phyloP scores from a whole-genome alignment of 1,140 invertebrate species.

The Drosophila kepulauana region DNA sequence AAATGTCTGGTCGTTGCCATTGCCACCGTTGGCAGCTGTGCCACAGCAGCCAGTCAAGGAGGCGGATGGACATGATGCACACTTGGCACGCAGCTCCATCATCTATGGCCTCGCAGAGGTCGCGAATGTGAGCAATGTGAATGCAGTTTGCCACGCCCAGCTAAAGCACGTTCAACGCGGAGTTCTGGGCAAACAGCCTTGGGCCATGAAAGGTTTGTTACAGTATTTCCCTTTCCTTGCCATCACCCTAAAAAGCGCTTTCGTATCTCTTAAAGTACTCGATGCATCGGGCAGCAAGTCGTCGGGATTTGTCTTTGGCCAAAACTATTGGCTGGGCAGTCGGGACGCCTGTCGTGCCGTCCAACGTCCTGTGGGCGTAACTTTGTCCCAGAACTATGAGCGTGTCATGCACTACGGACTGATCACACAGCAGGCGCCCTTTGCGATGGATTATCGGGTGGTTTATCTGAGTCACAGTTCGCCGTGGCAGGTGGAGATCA shows the following conservation, averaged over 20 bases:
- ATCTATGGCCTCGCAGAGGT: constrained; percentile 71
- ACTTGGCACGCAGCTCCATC: constrained; percentile 61
- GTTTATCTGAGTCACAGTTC: constrained; percentile 78
- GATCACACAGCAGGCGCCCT: constrained; percentile 72
- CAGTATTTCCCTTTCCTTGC: background rate
- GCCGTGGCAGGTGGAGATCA: constrained; percentile 83
- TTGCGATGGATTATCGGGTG: constrained; percentile 77
- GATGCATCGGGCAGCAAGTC: constrained; percentile 79
- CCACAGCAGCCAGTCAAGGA: constrained; percentile 7
- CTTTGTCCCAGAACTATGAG: constrained; percentile 72
- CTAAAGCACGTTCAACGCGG: constrained; percentile 70
- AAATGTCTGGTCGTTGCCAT: constrained; percentile 23
- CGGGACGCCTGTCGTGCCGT: constrained; percentile 65
- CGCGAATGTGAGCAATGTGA: constrained; percentile 71
- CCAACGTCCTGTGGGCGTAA: constrained; percentile 64
- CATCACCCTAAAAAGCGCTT: background rate
- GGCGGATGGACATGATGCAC: constrained; percentile 16
- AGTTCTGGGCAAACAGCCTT: constrained; percentile 75
- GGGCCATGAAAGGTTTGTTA: constrained; percentile 83
- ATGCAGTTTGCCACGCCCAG: constrained; percentile 61
- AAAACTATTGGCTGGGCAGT: constrained; percentile 84
- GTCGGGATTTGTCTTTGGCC: constrained; percentile 79
- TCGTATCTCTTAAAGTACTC: constrained; percentile 54
- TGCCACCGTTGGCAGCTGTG: background rate
- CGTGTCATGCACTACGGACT: constrained; percentile 76